Evolutionary conservation across 2,113 vertebrate species (phyloP).

Genomic region (Anarhynchus alexandrinus): DNA sequence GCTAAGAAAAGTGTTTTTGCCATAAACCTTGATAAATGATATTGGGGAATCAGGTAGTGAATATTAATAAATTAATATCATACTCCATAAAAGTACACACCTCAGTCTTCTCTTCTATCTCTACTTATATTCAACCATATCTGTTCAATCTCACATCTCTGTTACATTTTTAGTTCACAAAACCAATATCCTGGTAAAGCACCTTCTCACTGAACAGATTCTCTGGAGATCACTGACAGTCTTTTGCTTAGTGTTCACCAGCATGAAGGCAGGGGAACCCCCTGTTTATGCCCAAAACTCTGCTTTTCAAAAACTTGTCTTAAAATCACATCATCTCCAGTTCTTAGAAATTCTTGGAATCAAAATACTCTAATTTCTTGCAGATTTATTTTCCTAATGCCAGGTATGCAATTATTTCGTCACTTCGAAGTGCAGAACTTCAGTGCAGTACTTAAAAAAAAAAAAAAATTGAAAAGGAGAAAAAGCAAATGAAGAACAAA

Average conservation of each 20-base stretch:
- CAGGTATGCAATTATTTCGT: constrained; percentile 1
- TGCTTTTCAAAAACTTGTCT: not conserved
- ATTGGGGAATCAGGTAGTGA: not conserved
- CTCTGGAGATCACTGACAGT: not conserved
- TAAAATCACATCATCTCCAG: not conserved
- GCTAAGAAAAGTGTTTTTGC: constrained; percentile 3
- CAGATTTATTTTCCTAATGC: not conserved
- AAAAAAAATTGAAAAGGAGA: not conserved
- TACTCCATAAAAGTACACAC: not conserved
- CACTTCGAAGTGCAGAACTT: not conserved
- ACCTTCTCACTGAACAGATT: not conserved
- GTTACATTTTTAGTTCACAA: constrained; percentile 10
- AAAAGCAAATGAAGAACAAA: not conserved
- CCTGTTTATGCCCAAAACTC: not conserved
- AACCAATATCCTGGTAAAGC: not conserved
- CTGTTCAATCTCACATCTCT: not conserved
- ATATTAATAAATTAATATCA: not conserved
- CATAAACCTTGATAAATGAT: not conserved
- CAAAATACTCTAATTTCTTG: not conserved
- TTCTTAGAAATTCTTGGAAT: not conserved
- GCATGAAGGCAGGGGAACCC: not conserved
- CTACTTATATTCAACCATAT: not conserved
- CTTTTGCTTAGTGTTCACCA: not conserved
- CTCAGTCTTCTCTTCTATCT: not conserved
- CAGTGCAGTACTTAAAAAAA: not conserved